Conservation (phyloP, 2,797 vertebrate genomes). For the Molothrus aeneus region DNA sequence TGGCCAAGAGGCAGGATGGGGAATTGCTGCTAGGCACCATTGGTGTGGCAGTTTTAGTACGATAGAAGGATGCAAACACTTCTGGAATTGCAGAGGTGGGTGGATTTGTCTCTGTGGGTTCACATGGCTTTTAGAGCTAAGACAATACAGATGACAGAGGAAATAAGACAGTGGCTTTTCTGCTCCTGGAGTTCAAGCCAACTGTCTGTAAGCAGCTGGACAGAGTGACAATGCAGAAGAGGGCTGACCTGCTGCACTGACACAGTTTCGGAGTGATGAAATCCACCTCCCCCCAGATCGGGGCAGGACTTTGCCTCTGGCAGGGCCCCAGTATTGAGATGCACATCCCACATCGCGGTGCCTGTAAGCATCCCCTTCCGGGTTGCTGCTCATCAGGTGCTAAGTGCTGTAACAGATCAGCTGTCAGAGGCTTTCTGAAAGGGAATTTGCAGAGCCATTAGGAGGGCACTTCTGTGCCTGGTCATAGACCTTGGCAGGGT, state of each 20-base stretch:
- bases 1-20: not conserved
- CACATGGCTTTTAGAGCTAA: not conserved
- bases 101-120: not conserved
- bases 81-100: not conserved
- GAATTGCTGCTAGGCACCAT: constrained; percentile 14
- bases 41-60: not conserved
- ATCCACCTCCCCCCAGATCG: not conserved
- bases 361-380: not conserved
- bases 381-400: not conserved
- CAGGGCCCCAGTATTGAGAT: not conserved
- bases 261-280: not conserved
- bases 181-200: not conserved
- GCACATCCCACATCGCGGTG: fast-evolving
- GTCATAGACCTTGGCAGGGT: not conserved
- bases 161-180: not conserved
- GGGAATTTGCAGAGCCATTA: not conserved
- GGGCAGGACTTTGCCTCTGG: not conserved
- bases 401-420: not conserved
- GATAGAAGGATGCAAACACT: not conserved
- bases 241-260: not conserved
- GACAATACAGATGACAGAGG: not conserved
- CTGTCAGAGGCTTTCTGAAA: not conserved
- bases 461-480: not conserved
- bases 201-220: not conserved
- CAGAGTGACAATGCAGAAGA: not conserved